Base-by-base conservation (phyloP, 2,113 vertebrate genomes). In the Microcebus murinus region DNA sequence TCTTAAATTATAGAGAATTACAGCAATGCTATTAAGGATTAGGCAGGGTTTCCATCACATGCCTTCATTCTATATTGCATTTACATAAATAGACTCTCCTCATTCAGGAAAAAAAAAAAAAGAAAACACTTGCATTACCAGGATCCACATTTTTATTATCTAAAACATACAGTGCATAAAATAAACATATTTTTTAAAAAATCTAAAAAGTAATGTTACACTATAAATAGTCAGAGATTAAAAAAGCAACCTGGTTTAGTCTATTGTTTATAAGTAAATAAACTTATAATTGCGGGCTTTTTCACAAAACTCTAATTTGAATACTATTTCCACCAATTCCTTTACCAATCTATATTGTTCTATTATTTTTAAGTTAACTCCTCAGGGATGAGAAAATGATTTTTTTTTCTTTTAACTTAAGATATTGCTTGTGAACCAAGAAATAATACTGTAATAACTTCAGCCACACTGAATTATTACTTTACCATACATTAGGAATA, bases 321-420 rank as follows among this genome's bases (percentile, higher is more conserved):
- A 90, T 63, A 92, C 39, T 61, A 52, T 86, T 73, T 86, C 29
- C 36, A 96, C 39, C 21, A 59, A 50, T 87, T 90, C 17, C 50
- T 96, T 95, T 25, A 83, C 50, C 29, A 52, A 45, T 76, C 45
- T 93, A 25, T 86, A 67, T 65, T 91, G 9, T 71, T 80, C 45
- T 91, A 59, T 57, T 12, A 63, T 63, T 27, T n/a, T 83, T 90
- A 94, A n/a, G 31, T 70, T 95, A 92, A 92, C 25, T 71, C 34
- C 57, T 91, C 29, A 45, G 50, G 36, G 13, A 84, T 6, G 21
- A 92, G 55, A 88, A 95, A 92, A 94, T 73, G 11, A 83, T 42
- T 14, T 68, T n/a, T 71, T 42, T 52, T 71, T 57, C 68, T 86
- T 96, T 86, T 83, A 90, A 91, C 27, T 87, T 68, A 84, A 97